phyloP scores from a whole-genome alignment of 2,113 vertebrate genomes.

The Struthidea cinerea region DNA sequence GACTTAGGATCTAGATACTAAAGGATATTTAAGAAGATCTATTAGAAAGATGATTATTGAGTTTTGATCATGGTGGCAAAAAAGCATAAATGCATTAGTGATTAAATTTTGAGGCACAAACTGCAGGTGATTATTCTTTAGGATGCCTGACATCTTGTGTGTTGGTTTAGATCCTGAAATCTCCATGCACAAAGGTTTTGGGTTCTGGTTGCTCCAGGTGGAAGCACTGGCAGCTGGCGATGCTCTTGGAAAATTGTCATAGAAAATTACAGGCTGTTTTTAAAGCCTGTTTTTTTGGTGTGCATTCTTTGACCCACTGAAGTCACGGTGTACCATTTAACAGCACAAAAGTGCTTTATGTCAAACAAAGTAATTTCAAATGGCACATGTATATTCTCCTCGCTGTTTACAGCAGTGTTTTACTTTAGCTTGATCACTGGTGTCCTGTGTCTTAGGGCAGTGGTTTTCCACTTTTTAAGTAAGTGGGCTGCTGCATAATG shows the following conservation, averaged over 20 bases:
- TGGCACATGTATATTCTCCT: background rate
- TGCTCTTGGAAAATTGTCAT: background rate
- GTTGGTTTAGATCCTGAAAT: background rate
- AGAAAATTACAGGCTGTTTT: constrained; percentile 8
- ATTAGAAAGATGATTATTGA: background rate
- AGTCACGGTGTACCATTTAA: background rate
- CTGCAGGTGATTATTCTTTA: background rate
- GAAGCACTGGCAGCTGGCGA: background rate
- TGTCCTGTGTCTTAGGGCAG: background rate
- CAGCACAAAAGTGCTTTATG: background rate
- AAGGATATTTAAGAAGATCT: background rate
- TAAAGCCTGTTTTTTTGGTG: background rate
- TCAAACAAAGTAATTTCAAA: background rate
- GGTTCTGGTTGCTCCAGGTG: background rate
- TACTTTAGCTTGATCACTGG: background rate
- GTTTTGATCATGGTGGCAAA: background rate
- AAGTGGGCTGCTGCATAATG: background rate
- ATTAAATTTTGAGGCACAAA: background rate
- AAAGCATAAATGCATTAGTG: background rate
- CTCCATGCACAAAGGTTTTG: background rate
- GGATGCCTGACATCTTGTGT: background rate
- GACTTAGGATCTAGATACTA: background rate
- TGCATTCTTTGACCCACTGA: background rate
- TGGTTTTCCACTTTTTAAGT: background rate
- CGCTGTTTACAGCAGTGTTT: background rate